A percentile compares a stretch with the other conserved stretches of the same genome.
Conservation (phyloP, 1,140 invertebrate genomes). For the Drosophila kikkawai region DNA sequence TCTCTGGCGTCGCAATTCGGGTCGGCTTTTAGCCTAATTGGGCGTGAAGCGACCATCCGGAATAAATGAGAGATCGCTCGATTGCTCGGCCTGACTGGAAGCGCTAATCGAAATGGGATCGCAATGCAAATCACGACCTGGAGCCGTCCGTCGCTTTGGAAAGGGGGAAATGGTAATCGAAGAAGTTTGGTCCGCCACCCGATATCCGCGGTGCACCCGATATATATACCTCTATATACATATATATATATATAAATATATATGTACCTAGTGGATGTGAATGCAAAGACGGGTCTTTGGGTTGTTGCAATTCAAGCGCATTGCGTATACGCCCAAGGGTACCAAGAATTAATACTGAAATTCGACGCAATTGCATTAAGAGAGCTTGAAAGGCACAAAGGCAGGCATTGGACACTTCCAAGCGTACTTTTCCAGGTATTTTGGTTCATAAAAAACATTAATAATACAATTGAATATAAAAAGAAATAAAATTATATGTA, state of each 20-base stretch:
- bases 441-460: no score
- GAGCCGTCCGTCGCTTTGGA: neutral
- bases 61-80: slow-evolving; percentile 43
- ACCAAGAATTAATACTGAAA: neutral
- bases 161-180: slow-evolving; percentile 30
- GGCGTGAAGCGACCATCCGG: slow-evolving; percentile 58
- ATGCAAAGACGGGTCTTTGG: slow-evolving; percentile 12
- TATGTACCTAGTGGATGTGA: neutral
- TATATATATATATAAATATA: neutral
- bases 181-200: slow-evolving; percentile 14
- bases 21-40: slow-evolving; percentile 74
- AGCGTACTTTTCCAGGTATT: no score
- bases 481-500: no score
- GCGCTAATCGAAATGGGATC: slow-evolving; percentile 36
- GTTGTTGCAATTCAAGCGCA: slow-evolving; percentile 15
- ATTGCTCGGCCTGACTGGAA: slow-evolving; percentile 14
- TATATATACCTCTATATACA: neutral
- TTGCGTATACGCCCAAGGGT: slow-evolving; percentile 39
- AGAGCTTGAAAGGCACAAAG: no score
- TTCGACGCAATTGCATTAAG: slow-evolving; percentile 37
- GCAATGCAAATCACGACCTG: slow-evolving; percentile 18
- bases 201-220: slow-evolving; percentile 11
- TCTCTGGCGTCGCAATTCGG: slow-evolving; percentile 16
- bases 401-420: no score
- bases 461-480: no score